Evolutionary conservation across 2,888 invertebrate species (phyloP).

Genomic region (Ophraella communa): DNA sequence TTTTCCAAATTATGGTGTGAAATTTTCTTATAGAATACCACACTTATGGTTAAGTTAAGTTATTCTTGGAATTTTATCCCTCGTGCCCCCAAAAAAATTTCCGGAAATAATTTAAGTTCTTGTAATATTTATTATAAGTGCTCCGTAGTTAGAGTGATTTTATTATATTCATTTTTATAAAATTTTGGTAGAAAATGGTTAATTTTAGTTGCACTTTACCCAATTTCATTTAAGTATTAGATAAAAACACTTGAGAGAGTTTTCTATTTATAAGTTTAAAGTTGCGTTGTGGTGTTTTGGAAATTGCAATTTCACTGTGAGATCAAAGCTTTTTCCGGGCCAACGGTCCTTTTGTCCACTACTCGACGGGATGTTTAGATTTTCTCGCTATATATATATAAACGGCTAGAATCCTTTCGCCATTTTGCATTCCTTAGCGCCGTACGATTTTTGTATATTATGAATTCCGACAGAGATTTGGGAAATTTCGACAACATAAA

Average conservation of each 20-base stretch:
- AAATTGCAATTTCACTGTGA: slow-evolving; percentile 60
- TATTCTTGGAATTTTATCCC: too few relatives aligned
- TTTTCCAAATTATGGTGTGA: too few relatives aligned
- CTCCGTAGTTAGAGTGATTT: too few relatives aligned
- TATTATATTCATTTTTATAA: too few relatives aligned
- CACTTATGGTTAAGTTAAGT: too few relatives aligned
- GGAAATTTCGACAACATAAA: slow-evolving; percentile 8
- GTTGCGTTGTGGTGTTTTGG: slow-evolving; percentile 57
- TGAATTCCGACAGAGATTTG: slow-evolving; percentile 25
- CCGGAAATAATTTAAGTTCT: too few relatives aligned
- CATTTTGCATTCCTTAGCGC: slow-evolving; percentile 48
- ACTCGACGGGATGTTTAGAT: slow-evolving; percentile 35
- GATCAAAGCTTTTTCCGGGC: slow-evolving; percentile 59
- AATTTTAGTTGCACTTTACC: too few relatives aligned
- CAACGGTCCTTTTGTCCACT: slow-evolving; percentile 56
- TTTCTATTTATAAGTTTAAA: slow-evolving; percentile 57
- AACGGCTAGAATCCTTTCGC: slow-evolving; percentile 36
- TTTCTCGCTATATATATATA: slow-evolving; percentile 28
- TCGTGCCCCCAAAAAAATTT: too few relatives aligned
- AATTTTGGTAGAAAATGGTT: too few relatives aligned
- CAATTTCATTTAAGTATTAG: background rate
- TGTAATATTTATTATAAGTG: too few relatives aligned
- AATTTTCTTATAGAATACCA: too few relatives aligned
- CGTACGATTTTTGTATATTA: slow-evolving; percentile 31
- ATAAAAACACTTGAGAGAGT: slow-evolving; percentile 41